A percentile compares a stretch with the other conserved stretches of the same genome.
Conservation (phyloP, 1,140 invertebrate species). For the Mylabris phalerata region DNA sequence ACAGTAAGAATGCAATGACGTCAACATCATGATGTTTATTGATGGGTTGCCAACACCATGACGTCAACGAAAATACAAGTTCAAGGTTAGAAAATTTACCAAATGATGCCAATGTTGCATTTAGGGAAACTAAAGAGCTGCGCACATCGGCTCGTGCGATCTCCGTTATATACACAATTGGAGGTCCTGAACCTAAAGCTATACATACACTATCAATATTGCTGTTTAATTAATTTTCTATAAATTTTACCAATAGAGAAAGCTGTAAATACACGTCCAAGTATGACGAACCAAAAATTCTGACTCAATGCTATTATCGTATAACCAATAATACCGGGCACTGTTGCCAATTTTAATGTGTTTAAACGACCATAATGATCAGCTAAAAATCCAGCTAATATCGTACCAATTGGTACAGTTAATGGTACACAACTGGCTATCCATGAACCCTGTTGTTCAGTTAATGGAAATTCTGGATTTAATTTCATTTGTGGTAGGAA, state of each 20-base stretch:
- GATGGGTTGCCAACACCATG: too few relatives aligned
- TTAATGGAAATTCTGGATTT: constrained; percentile 1
- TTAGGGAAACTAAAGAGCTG: constrained; percentile 48
- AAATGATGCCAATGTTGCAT: constrained; percentile 48
- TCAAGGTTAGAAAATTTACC: constrained; percentile 27
- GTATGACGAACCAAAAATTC: too few relatives aligned
- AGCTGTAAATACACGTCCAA: too few relatives aligned
- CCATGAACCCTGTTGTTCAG: constrained; percentile 1
- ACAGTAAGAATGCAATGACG: background rate
- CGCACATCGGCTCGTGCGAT: constrained; percentile 49
- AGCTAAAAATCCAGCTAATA: constrained; percentile 3
- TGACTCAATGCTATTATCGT: background rate
- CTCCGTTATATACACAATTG: constrained; percentile 53
- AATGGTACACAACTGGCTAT: constrained; percentile 4
- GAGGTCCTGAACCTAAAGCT: constrained; percentile 45
- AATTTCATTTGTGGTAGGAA: constrained; percentile 2
- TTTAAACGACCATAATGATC: constrained; percentile 3
- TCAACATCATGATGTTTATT: background rate
- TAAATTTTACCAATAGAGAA: background rate
- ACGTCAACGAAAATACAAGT: too few relatives aligned
- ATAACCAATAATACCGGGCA: constrained; percentile 4
- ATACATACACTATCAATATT: background rate
- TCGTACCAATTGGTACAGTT: background rate
- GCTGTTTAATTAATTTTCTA: background rate
- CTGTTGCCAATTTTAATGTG: background rate